phyloP scores from a whole-genome alignment of 1,140 invertebrate genomes.

The Papilio xuthus region DNA sequence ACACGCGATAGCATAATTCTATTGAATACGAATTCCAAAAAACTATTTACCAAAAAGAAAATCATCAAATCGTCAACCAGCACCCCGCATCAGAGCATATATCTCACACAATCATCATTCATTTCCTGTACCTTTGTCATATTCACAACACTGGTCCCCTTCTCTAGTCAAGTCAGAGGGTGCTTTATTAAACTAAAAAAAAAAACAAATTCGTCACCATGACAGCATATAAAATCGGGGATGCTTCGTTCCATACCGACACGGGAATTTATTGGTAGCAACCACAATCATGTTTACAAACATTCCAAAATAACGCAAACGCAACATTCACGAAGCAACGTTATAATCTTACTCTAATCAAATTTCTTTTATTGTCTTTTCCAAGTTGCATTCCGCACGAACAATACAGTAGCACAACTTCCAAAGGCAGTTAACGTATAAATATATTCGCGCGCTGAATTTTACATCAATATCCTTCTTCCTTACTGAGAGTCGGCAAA shows the following conservation, averaged over 20 bases:
- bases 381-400: conserved; percentile 44
- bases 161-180: background rate
- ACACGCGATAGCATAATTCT: background rate
- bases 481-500: no score
- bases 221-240: conserved; percentile 2
- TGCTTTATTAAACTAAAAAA: conserved; percentile 7
- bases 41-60: background rate
- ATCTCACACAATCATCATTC: background rate
- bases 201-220: conserved; percentile 1
- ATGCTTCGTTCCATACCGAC: conserved; percentile 8
- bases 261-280: conserved; percentile 16
- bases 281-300: background rate
- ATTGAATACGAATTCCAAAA: background rate
- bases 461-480: no score
- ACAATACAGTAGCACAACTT: conserved; percentile 49
- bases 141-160: conserved; percentile 30
- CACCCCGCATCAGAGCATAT: background rate
- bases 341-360: conserved; percentile 20
- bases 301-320: conserved; percentile 2
- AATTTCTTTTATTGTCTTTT: conserved; percentile 58
- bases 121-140: background rate
- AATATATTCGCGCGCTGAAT: conserved; percentile 39
- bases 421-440: conserved; percentile 51
- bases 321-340: conserved; percentile 16
- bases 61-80: background rate